Evolutionary conservation across 2,113 vertebrate genomes (phyloP), one percentile per base, ranked within the genome.

Genomic region (Capricornis sumatraensis): DNA sequence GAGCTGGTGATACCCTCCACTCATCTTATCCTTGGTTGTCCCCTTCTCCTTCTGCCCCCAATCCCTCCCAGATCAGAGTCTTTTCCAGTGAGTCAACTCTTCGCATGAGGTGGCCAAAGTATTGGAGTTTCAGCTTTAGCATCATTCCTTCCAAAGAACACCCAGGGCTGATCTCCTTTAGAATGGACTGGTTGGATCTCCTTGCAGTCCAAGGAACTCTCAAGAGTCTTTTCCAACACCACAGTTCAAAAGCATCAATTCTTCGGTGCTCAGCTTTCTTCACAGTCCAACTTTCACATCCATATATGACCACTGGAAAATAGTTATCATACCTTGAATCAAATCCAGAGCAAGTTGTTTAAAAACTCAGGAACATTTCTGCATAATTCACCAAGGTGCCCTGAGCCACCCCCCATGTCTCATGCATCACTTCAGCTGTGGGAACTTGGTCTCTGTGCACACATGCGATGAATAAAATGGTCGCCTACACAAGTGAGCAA

Each of bases 361-460:
- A 93, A 76, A 53, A 25, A 16, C 33, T 19, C 52, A 36, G 82
- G 25, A 23, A 21, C 17, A 14, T 28, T 19, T 81, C 52, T 43
- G 33, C 7, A 2, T 7, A 43, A 27, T 3, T 23, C 27, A 27
- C 19, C 45, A 60, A 19, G 21, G 4, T 9, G 8, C 0, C 0
- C 13, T 43, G 50, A 43, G 1, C 7, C 30, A 7, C 8, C 2
- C 0, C 15, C 50, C n/a, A 14, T 19, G 4, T 12, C 9, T 5
- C 9, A 0, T 36, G 16, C 2, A 5, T 7, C 15, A 7, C 30
- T 81, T 25, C 15, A 47, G 23, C 28, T 45, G 6, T 43, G 71
- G 16, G 10, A 5, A 1, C 25, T 45, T 28, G 21, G 40, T 76
- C 79, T 27, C 28, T 23, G 13, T 21, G 50, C 4, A 15, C 6